A percentile compares a stretch with the other conserved stretches of the same genome.
phyloP scores from a whole-genome alignment of 2,797 vertebrate species.

The Spondyliosoma cantharus region DNA sequence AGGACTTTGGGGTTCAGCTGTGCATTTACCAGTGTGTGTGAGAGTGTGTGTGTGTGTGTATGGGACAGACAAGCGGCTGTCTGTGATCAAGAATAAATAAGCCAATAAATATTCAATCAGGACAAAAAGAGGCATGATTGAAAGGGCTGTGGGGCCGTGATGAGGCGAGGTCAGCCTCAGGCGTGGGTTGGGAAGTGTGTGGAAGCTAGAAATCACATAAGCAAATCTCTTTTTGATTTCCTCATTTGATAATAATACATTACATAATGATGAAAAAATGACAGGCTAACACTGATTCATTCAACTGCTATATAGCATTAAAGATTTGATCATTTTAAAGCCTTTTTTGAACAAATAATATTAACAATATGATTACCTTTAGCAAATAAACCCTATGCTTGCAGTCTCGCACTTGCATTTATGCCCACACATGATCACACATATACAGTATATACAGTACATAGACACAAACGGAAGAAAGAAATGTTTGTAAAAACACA shows the following conservation, averaged over 20 bases:
- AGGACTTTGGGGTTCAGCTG: slow-evolving; percentile 68
- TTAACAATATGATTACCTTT: not conserved
- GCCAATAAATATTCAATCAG: slow-evolving; percentile 82
- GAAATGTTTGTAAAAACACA: slow-evolving; percentile 1
- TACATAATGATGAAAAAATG: slow-evolving; percentile 47
- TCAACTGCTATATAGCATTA: slow-evolving; percentile 15
- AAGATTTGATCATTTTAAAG: slow-evolving; percentile 44
- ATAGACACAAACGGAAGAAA: slow-evolving; percentile 7
- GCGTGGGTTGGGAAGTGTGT: slow-evolving; percentile 8
- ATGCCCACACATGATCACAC: not conserved
- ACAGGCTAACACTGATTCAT: slow-evolving; percentile 42
- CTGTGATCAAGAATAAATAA: slow-evolving; percentile 83
- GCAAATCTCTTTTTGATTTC: slow-evolving; percentile 63
- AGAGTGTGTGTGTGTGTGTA: not conserved
- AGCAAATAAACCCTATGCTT: slow-evolving; percentile 16
- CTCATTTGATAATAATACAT: slow-evolving; percentile 59
- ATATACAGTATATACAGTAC: not conserved
- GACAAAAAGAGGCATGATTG: slow-evolving; percentile 75
- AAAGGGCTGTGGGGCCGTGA: slow-evolving; percentile 39
- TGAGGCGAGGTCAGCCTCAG: slow-evolving; percentile 37
- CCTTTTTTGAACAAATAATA: slow-evolving; percentile 29
- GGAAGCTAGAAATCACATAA: slow-evolving; percentile 41
- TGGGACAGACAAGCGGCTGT: slow-evolving; percentile 62
- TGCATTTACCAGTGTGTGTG: slow-evolving; percentile 46
- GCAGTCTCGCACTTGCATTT: slow-evolving; percentile 6